phyloP scores from a whole-genome alignment of 2,888 invertebrate species.

The Agapostemon virescens region DNA sequence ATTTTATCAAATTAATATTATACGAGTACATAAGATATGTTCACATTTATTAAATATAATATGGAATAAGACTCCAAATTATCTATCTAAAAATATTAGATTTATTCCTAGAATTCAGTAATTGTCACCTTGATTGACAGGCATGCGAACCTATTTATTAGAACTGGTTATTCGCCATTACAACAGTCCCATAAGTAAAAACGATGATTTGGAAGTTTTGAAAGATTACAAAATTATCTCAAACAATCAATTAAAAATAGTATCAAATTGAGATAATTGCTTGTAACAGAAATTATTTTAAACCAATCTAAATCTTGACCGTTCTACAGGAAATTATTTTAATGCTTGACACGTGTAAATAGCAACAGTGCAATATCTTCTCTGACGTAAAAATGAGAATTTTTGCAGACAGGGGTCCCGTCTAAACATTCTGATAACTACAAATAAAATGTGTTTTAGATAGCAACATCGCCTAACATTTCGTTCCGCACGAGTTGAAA shows the following conservation, averaged over 20 bases:
- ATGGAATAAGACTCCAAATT: no score
- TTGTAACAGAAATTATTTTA: background rate
- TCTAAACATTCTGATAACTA: background rate
- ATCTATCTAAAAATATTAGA: no score
- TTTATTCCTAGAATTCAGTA: no score
- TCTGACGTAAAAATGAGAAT: background rate
- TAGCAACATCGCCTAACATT: background rate
- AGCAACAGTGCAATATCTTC: background rate
- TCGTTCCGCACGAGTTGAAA: background rate
- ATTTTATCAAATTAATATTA: background rate
- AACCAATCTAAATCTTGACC: background rate
- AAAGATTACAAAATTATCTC: no score
- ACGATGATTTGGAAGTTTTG: no score
- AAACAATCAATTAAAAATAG: no score
- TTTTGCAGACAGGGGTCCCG: conserved; percentile 6
- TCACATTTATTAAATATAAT: background rate
- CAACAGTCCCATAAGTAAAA: no score
- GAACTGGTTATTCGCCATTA: no score
- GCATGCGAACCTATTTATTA: no score
- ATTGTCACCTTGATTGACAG: no score
- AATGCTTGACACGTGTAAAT: background rate
- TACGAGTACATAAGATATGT: background rate
- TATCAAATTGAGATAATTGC: background rate
- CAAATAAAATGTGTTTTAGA: background rate
- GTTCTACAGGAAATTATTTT: background rate